Conservation (phyloP, 2,888 invertebrate genomes). For the Micropterix aruncella region DNA sequence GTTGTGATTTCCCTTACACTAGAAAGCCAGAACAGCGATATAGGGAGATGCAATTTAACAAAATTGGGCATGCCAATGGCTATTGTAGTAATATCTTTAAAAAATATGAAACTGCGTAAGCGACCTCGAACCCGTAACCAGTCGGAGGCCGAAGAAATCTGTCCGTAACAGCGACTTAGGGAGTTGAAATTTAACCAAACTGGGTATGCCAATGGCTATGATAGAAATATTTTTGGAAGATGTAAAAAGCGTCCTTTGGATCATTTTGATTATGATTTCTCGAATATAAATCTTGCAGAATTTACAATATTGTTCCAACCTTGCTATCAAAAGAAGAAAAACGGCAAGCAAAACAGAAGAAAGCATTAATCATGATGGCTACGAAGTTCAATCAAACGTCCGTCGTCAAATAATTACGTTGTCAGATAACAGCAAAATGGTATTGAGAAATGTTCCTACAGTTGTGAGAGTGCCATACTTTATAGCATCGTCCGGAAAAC, state of each 20-base stretch:
- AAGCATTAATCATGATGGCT: not conserved
- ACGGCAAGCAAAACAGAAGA: conserved; percentile 8
- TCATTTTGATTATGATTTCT: conserved; percentile 8
- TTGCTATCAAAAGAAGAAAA: conserved; percentile 1
- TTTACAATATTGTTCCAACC: conserved; percentile 8
- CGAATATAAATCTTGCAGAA: conserved; percentile 8
- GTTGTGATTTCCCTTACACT: too few relatives aligned
- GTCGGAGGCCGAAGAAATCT: too few relatives aligned
- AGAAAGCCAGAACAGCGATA: too few relatives aligned
- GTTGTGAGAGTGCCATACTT: conserved; percentile 13
- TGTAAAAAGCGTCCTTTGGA: conserved; percentile 8
- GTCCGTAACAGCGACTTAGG: not conserved
- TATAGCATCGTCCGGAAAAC: conserved; percentile 14
- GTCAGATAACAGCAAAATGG: conserved; percentile 9
- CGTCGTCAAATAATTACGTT: conserved; percentile 10
- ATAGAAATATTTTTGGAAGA: conserved; percentile 6
- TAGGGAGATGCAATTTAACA: too few relatives aligned
- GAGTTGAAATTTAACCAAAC: not conserved
- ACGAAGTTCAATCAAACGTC: conserved; percentile 3
- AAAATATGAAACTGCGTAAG: too few relatives aligned
- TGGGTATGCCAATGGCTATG: conserved; percentile 2
- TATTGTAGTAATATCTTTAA: too few relatives aligned
- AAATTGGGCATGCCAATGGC: too few relatives aligned
- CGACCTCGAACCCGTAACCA: too few relatives aligned
- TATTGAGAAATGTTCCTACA: conserved; percentile 9